These are phyloP conservation scores for Dryococelus australis DNA, from an alignment of 2,888 invertebrate species.

Conservation along the genomic window DNA sequence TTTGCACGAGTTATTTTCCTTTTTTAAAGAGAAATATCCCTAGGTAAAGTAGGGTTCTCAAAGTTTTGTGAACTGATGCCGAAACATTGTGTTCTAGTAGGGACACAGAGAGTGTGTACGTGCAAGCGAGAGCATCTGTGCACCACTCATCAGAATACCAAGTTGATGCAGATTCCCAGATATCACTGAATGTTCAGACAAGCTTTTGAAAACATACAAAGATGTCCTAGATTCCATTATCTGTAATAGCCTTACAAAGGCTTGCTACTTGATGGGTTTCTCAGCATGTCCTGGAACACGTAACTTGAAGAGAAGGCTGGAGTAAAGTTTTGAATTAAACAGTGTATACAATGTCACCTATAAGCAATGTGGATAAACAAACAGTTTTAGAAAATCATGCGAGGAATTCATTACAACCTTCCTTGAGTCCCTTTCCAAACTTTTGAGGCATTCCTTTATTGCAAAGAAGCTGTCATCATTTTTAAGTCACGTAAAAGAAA, in stretches of 20 bases:
- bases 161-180: no score
- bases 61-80: not conserved
- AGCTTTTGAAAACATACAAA: no score
- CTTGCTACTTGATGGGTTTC: not conserved
- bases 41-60: not conserved
- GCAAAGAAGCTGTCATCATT: no score
- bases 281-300: not conserved
- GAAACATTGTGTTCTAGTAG: not conserved
- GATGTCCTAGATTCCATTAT: not conserved
- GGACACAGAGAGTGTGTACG: not conserved
- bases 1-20: no score
- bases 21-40: not conserved
- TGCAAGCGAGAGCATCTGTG: no score
- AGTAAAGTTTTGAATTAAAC: not conserved
- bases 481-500: no score
- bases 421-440: no score
- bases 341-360: no score
- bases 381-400: constrained; percentile 10
- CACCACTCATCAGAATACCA: not conserved
- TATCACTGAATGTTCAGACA: not conserved
- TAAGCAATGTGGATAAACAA: not conserved
- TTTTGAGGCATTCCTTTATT: no score
- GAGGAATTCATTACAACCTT: no score
- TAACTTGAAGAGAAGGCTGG: not conserved
- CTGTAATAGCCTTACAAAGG: not conserved